Percentiles rank a stretch among this genome's conserved stretches.
Evolutionary conservation across 2,113 vertebrate genomes (phyloP).

Genomic region (Rhodinocichla rosea): DNA sequence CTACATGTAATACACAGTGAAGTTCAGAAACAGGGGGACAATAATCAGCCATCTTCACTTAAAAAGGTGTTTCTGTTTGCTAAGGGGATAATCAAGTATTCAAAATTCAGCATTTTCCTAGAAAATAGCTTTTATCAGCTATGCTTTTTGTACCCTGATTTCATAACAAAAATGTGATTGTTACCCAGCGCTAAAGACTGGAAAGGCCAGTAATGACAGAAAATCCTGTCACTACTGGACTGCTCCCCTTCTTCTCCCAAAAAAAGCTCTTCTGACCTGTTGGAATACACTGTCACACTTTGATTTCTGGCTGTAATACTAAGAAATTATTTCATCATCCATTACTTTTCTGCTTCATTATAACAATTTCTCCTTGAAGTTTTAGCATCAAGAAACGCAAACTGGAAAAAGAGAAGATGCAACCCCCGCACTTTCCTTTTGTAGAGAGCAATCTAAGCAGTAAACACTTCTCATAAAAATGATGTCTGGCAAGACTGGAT

Average conservation of each 20-base stretch:
- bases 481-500: neutral
- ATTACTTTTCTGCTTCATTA: neutral
- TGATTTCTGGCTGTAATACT: neutral
- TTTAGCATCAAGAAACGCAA: neutral
- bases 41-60: neutral
- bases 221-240: neutral
- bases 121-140: neutral
- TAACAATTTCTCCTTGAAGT: neutral
- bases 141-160: neutral
- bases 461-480: neutral
- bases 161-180: neutral
- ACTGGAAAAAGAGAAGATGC: neutral
- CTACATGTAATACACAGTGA: neutral
- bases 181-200: neutral
- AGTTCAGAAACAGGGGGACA: neutral
- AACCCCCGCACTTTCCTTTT: neutral
- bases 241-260: neutral
- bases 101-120: neutral
- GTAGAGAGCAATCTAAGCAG: neutral
- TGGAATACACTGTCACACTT: neutral
- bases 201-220: neutral
- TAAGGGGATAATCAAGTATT: neutral
- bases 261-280: neutral
- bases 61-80: neutral
- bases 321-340: neutral